Evolutionary conservation across 2,113 vertebrate species (phyloP).

Genomic region (Actenoides lindsayi): DNA sequence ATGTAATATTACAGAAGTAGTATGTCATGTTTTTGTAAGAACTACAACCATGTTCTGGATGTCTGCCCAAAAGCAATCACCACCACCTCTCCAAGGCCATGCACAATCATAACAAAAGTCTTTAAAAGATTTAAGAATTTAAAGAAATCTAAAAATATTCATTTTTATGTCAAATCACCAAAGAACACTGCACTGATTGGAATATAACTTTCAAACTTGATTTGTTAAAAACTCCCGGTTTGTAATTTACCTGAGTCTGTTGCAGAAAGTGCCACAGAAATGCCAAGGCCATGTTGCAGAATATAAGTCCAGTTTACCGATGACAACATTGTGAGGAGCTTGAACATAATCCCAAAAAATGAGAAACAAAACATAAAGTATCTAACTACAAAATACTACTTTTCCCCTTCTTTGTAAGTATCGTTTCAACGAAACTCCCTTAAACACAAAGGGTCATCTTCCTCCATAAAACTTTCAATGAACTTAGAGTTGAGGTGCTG

Average conservation of each 20-base stretch:
- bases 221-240: neutral
- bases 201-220: neutral
- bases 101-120: neutral
- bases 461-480: neutral
- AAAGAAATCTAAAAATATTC: neutral
- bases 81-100: neutral
- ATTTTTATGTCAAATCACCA: neutral
- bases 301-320: constrained; percentile 45
- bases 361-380: neutral
- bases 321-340: constrained; percentile 35
- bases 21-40: neutral
- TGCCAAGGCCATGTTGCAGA: neutral
- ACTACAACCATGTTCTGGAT: neutral
- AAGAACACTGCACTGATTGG: neutral
- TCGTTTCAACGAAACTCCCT: neutral
- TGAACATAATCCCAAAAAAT: constrained; percentile 53
- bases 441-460: neutral
- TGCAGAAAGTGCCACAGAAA: constrained; percentile 36
- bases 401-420: neutral
- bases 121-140: neutral
- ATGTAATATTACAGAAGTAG: neutral
- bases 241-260: constrained; percentile 47
- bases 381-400: neutral
- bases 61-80: neutral
- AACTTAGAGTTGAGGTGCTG: neutral